Evolutionary conservation across 2,888 invertebrate genomes (phyloP).

Genomic region (Geotrupes spiniger): DNA sequence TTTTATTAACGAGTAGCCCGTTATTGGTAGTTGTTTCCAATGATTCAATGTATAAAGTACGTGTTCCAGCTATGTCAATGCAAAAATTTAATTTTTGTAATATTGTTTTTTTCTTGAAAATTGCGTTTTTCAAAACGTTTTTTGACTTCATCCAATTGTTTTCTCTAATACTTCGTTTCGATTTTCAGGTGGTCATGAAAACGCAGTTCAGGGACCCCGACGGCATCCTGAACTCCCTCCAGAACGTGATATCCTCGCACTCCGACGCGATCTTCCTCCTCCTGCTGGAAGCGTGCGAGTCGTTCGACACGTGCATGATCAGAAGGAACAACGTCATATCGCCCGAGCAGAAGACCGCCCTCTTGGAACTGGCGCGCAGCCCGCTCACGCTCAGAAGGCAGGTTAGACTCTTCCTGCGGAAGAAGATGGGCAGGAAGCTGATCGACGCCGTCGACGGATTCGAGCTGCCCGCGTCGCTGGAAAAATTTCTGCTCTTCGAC

Average conservation of each 20-base stretch:
- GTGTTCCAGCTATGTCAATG: too few relatives aligned
- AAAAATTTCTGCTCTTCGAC: constrained; percentile 68
- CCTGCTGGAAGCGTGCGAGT: constrained; percentile 71
- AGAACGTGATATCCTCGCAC: constrained; percentile 61
- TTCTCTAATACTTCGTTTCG: too few relatives aligned
- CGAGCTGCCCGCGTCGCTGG: constrained; percentile 64
- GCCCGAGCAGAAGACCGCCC: constrained; percentile 61
- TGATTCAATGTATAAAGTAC: too few relatives aligned
- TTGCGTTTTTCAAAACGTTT: too few relatives aligned
- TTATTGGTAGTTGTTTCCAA: too few relatives aligned
- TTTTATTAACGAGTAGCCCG: too few relatives aligned
- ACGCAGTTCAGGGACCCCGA: constrained; percentile 82
- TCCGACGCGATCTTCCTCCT: constrained; percentile 63
- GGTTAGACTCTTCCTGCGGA: constrained; percentile 54
- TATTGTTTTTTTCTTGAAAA: too few relatives aligned
- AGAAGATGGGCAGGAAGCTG: constrained; percentile 55
- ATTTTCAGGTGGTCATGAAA: constrained; percentile 70
- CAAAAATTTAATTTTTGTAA: too few relatives aligned
- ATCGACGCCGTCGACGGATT: constrained; percentile 58
- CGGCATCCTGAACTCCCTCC: constrained; percentile 76
- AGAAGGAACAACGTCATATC: constrained; percentile 66
- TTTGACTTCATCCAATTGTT: too few relatives aligned
- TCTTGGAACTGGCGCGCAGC: constrained; percentile 64
- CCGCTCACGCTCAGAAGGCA: constrained; percentile 68
- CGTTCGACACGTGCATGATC: constrained; percentile 78